phyloP scores from a whole-genome alignment of 2,113 vertebrate species.

The Agapornis roseicollis region DNA sequence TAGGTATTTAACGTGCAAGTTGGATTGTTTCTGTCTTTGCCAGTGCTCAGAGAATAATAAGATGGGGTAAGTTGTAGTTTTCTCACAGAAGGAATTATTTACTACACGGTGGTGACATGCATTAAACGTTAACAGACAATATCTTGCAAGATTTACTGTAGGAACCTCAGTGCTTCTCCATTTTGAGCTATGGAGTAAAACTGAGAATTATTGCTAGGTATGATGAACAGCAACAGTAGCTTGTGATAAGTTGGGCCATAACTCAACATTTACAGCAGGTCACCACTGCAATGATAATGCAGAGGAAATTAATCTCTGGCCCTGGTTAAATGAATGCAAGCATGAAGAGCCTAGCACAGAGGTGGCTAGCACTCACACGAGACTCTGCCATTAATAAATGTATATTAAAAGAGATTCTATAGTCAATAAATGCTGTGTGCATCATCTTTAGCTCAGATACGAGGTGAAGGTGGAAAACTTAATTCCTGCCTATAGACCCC shows the following conservation, averaged over 20 bases:
- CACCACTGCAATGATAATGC: slow-evolving; percentile 48
- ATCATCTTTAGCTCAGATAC: neutral
- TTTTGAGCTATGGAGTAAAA: neutral
- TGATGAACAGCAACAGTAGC: slow-evolving; percentile 54
- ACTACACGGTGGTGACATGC: neutral
- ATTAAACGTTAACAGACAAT: slow-evolving; percentile 48
- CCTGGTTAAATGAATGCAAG: slow-evolving; percentile 51
- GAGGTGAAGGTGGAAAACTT: neutral
- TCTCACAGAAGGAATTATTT: slow-evolving; percentile 49
- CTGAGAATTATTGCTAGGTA: slow-evolving; percentile 50
- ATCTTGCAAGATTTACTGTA: slow-evolving; percentile 59
- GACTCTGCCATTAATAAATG: neutral
- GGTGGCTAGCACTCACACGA: fast-evolving
- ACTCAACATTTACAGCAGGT: slow-evolving; percentile 67
- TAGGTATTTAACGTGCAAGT: neutral
- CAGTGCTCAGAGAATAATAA: neutral
- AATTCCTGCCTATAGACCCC: neutral
- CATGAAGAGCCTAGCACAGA: neutral
- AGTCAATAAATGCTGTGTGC: neutral
- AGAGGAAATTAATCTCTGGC: slow-evolving; percentile 68
- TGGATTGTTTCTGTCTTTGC: neutral
- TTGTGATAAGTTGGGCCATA: slow-evolving; percentile 63
- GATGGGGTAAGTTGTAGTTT: neutral
- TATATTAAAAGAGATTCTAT: neutral
- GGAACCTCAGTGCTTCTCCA: neutral